Base-by-base conservation (phyloP, 2,797 vertebrate species). In the Pampus argenteus region DNA sequence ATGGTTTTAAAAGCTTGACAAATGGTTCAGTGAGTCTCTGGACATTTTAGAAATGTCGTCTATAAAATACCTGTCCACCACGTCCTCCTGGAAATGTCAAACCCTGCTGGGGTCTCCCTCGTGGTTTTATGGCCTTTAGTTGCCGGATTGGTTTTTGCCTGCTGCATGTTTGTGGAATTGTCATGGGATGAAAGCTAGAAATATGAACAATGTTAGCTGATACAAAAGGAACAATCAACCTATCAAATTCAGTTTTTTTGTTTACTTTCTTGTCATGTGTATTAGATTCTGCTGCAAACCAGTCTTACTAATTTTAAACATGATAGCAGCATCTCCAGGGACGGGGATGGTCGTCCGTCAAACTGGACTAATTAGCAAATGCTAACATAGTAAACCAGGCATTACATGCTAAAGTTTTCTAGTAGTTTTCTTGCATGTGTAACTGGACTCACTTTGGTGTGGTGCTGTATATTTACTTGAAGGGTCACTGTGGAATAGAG, bases 121-220 rank as follows among this genome's bases (percentile, higher is more conserved):
- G 58, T 61, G 82, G 71, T 47, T 74, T 69, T 38, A 15, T 84
- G 79, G 80, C 66, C 76, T 87, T 82, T 71, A 57, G 65, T 25
- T 52, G 61, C 47, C 5, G 45, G n/a, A 65, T 75, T 71, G 58
- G 62, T 67, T 71, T 76, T 34, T 40, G 22, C 62, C 31, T 2
- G 51, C 51, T 47, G 40, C 20, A 8, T 59, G 65, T 36, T 70
- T 60, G 61, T 31, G 44, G 31, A 49, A 29, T 65, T 36, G 64
- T 74, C 56, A 26, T 25, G 23, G 9, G 36, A 51, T 48, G 59
- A 55, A 58, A 62, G 42, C 58, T 34, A 40, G 31, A 75, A 67
- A 51, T 38, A 28, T 20, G 20, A 66, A 34, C 42, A 23, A 55
- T 69, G 65, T 26, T 48, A 20, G 64, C 31, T 3, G 31, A 15